Percentiles rank a stretch among this genome's conserved stretches.
These are phyloP conservation scores for Omphaloscelis lunosa DNA, from an alignment of 2,888 invertebrate genomes.

Conservation along the genomic window DNA sequence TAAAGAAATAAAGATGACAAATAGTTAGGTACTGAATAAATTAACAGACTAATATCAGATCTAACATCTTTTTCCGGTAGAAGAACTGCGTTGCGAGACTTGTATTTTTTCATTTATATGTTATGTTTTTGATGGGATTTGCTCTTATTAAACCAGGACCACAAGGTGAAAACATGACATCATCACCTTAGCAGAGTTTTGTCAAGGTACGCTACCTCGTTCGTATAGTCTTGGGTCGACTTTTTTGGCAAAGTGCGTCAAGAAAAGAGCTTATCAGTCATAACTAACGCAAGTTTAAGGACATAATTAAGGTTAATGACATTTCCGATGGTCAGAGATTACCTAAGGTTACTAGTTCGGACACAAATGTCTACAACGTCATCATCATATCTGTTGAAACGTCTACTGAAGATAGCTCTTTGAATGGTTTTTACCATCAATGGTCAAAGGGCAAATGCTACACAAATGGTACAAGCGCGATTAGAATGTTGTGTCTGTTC, in stretches of 20 bases:
- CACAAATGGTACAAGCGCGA: not conserved
- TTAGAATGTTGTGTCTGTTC: not conserved
- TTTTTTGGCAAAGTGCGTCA: conserved; percentile 26
- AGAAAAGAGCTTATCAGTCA: not conserved
- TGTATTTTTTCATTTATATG: too few relatives aligned
- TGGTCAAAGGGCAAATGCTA: not conserved
- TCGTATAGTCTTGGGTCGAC: not conserved
- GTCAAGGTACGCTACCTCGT: not conserved
- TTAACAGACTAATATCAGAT: too few relatives aligned
- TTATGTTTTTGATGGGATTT: too few relatives aligned
- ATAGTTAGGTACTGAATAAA: too few relatives aligned
- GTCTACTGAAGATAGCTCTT: not conserved
- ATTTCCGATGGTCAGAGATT: not conserved
- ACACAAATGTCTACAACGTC: conserved; percentile 3
- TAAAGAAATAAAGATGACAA: too few relatives aligned
- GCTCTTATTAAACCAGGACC: not conserved
- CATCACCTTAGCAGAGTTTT: not conserved
- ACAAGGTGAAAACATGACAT: not conserved
- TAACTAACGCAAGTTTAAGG: conserved; percentile 11
- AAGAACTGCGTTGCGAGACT: too few relatives aligned
- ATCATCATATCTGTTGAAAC: not conserved
- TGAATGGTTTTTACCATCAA: not conserved
- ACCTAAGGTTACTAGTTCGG: conserved; percentile 1
- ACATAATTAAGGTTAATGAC: conserved; percentile 44
- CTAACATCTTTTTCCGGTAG: too few relatives aligned